phyloP scores from a whole-genome alignment of 2,797 vertebrate genomes.

The Xenops minutus region DNA sequence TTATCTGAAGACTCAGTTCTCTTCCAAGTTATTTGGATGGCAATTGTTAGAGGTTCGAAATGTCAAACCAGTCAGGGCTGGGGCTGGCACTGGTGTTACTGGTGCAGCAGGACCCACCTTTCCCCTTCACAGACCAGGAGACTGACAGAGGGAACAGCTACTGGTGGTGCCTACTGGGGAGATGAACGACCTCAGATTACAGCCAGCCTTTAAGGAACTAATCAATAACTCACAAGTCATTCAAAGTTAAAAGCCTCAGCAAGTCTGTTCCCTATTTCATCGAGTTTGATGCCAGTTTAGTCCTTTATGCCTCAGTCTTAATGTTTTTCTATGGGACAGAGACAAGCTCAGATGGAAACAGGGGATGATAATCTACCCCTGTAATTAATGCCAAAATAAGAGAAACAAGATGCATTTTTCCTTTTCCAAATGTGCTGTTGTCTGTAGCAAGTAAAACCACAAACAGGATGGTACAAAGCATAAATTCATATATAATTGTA shows the following conservation, averaged over 20 bases:
- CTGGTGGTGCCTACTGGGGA: neutral
- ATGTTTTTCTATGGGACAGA: neutral
- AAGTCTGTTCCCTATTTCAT: neutral
- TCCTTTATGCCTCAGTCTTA: neutral
- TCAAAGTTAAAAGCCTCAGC: neutral
- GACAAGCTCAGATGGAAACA: neutral
- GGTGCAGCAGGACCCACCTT: neutral
- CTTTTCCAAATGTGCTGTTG: neutral
- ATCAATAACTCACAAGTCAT: accelerated
- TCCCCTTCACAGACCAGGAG: neutral
- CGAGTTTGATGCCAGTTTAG: neutral
- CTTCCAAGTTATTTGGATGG: neutral
- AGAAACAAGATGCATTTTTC: neutral
- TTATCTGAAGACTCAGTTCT: neutral
- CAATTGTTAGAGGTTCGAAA: neutral
- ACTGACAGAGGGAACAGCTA: neutral
- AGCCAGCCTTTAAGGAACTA: neutral
- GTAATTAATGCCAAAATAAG: neutral
- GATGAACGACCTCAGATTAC: neutral
- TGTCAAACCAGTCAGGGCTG: neutral
- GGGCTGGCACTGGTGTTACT: neutral
- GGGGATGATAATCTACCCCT: neutral
- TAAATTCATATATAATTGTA: slow-evolving; percentile 71
- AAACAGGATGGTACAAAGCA: slow-evolving; percentile 32
- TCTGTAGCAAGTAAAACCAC: slow-evolving; percentile 45